Base-by-base conservation (phyloP, 1,140 invertebrate genomes). In the Coboldia fuscipes region DNA sequence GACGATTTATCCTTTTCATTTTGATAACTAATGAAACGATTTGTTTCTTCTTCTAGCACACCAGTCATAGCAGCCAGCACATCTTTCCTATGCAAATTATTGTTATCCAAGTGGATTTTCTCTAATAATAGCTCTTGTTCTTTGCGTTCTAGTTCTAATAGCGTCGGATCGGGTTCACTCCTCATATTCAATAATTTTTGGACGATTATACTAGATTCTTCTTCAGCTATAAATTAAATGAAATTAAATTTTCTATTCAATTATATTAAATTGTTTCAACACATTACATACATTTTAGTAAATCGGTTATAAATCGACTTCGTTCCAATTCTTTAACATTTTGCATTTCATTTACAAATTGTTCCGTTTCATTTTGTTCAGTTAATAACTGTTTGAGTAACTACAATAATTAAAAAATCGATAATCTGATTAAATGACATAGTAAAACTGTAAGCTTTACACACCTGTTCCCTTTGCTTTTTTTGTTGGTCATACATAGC, bases 301-400 rank as follows among this genome's bases (percentile, higher is more conserved):
- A 59, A 39, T 61, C 47, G 47, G 64, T 56, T 34, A 71, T 60
- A 20, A 79, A 53, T 44, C 59, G 59, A 40, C 61, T 56, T 44
- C 68, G 58, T 39, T 77, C 73, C 16, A 51, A 39, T 42, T 77
- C 72, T 47, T 58, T 65, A 42, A 61, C 54, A 42, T 63, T 62
- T 43, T 78, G 74, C 37, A 76, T 59, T 53, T 67, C 70, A 37
- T 61, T 61, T 33, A 77, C 62, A 54, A 75, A 63, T 37, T 46
- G 49, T 43, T 75, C 70, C 17, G 75, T 50, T 41, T 68, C 61
- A 34, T 57, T 61, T 48, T 76, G 71, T 41, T 74, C 66, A 44
- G 63, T 43, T 22, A 66, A 52, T 34, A 75, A 56, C 42, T 68
- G 62, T 39, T 63, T 52, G 12, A 79, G 46, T 38, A 77, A 62